phyloP scores from a whole-genome alignment of 2,888 invertebrate species.

The Xylocampa areola region DNA sequence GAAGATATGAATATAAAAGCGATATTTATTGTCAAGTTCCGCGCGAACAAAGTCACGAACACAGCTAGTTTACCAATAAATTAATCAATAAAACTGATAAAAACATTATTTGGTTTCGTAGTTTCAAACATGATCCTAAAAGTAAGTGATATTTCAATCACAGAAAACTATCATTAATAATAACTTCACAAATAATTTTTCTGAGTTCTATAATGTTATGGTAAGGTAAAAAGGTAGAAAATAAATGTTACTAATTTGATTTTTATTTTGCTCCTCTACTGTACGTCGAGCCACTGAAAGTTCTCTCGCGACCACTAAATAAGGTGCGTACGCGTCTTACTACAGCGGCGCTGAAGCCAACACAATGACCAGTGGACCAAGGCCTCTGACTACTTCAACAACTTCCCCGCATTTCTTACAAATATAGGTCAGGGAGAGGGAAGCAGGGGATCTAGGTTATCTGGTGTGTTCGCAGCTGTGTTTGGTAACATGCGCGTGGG shows the following conservation, averaged over 20 bases:
- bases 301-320: constrained; percentile 70
- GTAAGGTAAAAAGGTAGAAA: too few relatives aligned
- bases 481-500: constrained; percentile 63
- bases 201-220: too few relatives aligned
- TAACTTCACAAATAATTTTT: too few relatives aligned
- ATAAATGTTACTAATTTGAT: constrained; percentile 7
- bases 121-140: too few relatives aligned
- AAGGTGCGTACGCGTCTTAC: constrained; percentile 72
- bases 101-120: too few relatives aligned
- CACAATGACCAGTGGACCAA: constrained; percentile 48
- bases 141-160: too few relatives aligned
- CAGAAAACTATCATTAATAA: too few relatives aligned
- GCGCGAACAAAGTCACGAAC: too few relatives aligned
- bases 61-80: too few relatives aligned
- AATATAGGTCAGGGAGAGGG: constrained; percentile 15
- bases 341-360: constrained; percentile 63
- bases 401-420: background rate
- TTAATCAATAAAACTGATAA: too few relatives aligned
- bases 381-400: constrained; percentile 38
- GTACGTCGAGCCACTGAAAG: constrained; percentile 63
- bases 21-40: too few relatives aligned
- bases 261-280: constrained; percentile 53
- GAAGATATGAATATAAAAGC: too few relatives aligned
- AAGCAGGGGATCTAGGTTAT: constrained; percentile 37
- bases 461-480: constrained; percentile 45